phyloP scores from a whole-genome alignment of 2,113 vertebrate species.

The Alectura lathami region DNA sequence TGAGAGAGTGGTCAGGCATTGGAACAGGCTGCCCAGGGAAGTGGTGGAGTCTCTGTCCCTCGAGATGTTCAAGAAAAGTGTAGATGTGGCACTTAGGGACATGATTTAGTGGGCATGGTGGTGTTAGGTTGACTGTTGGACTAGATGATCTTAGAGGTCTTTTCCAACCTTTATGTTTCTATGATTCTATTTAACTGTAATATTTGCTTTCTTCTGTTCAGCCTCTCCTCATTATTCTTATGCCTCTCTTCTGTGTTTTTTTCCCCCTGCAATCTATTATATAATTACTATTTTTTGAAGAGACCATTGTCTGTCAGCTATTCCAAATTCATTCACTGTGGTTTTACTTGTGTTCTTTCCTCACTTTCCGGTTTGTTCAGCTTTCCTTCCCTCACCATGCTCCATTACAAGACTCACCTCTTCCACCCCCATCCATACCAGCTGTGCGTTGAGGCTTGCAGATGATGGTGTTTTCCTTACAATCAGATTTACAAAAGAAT shows the following conservation, averaged over 20 bases:
- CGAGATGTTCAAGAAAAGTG: too few relatives aligned
- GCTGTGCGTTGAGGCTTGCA: background rate
- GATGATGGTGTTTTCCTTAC: background rate
- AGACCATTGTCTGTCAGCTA: background rate
- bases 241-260: background rate
- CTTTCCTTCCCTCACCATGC: too few relatives aligned
- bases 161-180: too few relatives aligned
- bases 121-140: too few relatives aligned
- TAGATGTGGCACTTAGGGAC: too few relatives aligned
- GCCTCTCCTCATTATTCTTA: background rate
- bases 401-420: background rate
- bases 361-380: background rate
- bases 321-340: background rate
- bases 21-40: too few relatives aligned
- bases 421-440: background rate
- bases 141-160: too few relatives aligned
- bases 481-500: background rate
- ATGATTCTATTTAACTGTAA: background rate
- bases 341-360: background rate
- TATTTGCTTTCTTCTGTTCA: background rate
- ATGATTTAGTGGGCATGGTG: too few relatives aligned
- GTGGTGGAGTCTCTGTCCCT: too few relatives aligned
- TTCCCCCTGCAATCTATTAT: background rate
- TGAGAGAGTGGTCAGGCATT: too few relatives aligned
- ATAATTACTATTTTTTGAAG: background rate